phyloP scores from a whole-genome alignment of 2,113 vertebrate genomes.

The Psilopogon haemacephalus region DNA sequence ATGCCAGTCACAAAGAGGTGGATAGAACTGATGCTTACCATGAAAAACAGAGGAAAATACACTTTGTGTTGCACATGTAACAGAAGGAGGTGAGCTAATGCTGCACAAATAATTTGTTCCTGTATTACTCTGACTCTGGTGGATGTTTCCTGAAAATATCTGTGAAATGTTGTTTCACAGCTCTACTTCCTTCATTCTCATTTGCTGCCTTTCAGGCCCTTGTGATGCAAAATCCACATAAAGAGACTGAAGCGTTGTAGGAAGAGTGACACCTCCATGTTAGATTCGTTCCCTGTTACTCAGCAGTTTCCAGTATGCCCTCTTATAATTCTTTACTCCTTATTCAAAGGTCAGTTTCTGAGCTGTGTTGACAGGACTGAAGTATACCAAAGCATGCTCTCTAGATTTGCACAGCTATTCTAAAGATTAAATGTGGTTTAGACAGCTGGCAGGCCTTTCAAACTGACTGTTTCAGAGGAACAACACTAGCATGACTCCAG shows the following conservation, averaged over 20 bases:
- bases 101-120: neutral
- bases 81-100: neutral
- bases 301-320: neutral
- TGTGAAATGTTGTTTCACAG: neutral
- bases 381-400: neutral
- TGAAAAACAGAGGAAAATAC: neutral
- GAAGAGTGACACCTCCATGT: neutral
- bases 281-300: neutral
- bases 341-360: neutral
- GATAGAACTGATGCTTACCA: neutral
- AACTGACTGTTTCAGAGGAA: neutral
- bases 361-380: neutral
- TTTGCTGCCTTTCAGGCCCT: neutral
- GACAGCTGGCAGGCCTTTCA: neutral
- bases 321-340: neutral
- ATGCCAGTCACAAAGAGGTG: neutral
- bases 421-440: neutral
- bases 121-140: neutral
- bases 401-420: neutral
- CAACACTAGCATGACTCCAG: neutral
- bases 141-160: neutral
- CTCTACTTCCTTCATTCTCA: neutral
- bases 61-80: neutral
- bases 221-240: neutral
- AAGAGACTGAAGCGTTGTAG: neutral